Conservation (phyloP, 2,113 vertebrate genomes). For the Colistium nudipinnis region DNA sequence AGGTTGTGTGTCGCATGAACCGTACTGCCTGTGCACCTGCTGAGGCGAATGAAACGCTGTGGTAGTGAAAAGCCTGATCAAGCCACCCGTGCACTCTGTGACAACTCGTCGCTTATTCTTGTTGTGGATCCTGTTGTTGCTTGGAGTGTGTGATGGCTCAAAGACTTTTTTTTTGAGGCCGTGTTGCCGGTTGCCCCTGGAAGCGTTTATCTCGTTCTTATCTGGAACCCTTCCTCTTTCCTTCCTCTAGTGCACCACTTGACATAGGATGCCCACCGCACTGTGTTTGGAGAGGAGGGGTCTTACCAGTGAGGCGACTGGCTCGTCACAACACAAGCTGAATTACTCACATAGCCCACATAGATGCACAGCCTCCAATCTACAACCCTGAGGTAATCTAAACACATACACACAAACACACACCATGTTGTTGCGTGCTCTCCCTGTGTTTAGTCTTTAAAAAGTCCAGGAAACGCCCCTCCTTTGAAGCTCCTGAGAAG, state of each 20-base stretch:
- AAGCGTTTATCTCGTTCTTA: slow-evolving; percentile 44
- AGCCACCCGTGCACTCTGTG: neutral
- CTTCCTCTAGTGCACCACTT: slow-evolving; percentile 51
- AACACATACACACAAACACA: slow-evolving; percentile 38
- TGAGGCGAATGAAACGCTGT: neutral
- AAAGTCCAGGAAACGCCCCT: slow-evolving; percentile 67
- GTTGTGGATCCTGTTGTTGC: slow-evolving; percentile 7
- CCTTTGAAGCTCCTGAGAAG: slow-evolving; percentile 68
- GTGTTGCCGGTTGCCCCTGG: neutral
- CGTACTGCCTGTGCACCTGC: too few species aligned
- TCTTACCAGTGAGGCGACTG: slow-evolving; percentile 39
- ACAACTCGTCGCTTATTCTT: neutral
- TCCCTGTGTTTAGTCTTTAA: slow-evolving; percentile 68
- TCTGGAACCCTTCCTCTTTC: slow-evolving; percentile 52
- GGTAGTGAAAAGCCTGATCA: neutral
- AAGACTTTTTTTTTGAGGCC: neutral
- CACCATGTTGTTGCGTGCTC: slow-evolving; percentile 59
- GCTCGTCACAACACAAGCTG: slow-evolving; percentile 43
- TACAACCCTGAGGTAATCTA: slow-evolving; percentile 60
- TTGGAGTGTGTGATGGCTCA: neutral
- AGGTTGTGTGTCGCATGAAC: slow-evolving; percentile 29
- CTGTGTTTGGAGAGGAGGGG: slow-evolving; percentile 40
- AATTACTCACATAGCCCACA: slow-evolving; percentile 25
- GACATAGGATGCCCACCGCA: slow-evolving; percentile 36
- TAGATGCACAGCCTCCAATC: slow-evolving; percentile 23